Conservation (phyloP, 2,113 vertebrate species). For the Lepidothrix coronata region DNA sequence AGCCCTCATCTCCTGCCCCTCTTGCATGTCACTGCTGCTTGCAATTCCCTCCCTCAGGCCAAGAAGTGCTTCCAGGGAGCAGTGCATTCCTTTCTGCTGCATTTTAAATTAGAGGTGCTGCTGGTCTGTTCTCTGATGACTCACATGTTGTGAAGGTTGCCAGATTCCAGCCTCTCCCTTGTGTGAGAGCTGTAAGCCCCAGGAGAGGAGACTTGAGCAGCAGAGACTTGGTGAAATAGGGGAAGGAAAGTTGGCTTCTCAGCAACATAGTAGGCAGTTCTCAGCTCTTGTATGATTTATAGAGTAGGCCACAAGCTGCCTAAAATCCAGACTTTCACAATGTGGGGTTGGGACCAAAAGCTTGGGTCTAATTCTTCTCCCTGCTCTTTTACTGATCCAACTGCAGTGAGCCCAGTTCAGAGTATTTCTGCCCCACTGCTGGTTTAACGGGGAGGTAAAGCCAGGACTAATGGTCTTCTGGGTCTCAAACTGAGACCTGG, state of each 20-base stretch:
- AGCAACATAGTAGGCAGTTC: background rate
- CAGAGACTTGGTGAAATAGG: background rate
- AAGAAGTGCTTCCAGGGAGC: background rate
- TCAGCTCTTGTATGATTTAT: background rate
- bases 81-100: background rate
- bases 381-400: background rate
- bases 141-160: background rate
- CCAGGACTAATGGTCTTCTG: background rate
- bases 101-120: background rate
- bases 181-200: background rate
- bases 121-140: background rate
- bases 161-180: background rate
- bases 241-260: background rate
- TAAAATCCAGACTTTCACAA: background rate
- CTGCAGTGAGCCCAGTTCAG: background rate
- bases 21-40: background rate
- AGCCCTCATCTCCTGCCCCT: background rate
- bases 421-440: background rate
- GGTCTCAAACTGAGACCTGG: background rate
- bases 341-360: background rate
- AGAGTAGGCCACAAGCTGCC: background rate
- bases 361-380: background rate
- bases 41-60: background rate
- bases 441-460: background rate
- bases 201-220: background rate